Evolutionary conservation across 2,113 vertebrate species (phyloP), one percentile per base, ranked within the genome.

Genomic region (Sardina pilchardus): DNA sequence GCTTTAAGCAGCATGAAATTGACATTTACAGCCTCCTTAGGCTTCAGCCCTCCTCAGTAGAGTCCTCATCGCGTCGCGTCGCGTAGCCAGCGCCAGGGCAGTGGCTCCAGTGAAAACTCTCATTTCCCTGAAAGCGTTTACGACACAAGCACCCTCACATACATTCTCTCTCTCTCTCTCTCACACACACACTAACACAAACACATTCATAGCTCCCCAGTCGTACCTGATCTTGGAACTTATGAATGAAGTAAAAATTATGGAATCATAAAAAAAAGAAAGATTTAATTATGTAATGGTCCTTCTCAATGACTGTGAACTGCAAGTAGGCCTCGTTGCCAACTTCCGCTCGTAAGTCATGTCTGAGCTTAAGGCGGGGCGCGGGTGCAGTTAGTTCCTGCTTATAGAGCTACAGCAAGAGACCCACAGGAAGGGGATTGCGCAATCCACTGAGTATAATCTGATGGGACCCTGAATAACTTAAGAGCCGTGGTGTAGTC

Each of bases 1-100:
- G 93, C 91, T 93, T 92, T 92, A 91, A 91, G 90, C 84, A 89
- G 91, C 93, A 94, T 95, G 94, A 95, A 94, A 95, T 96, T 92
- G 91, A 94, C 94, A 94, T 95, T 94, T 93, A 93, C 92, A 91
- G 87, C 88, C 88, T 81, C 50, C 34, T 43, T 86, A 42, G 53
- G 56, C 24, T 8, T 63, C 56, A 26, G 56, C 56, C 56, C 56
- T 59, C 19, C 53, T 6, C 56, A n/a, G 39, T 42, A 4, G 4
- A 26, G 24, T 26, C 56, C n/a, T 24, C 56, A 24, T 26, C 56
- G 6, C 5, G n/a, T 26, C 39, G 4, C 1, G 39, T 42, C 39
- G 4, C 39, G 39, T 42, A 2, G 39, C 4, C 56, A 5, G 24
- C 56, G 56, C n/a, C n/a, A n/a, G 56, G 56, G 56, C 21, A 26